These are phyloP conservation scores for Bos indicus DNA, from an alignment of 2,113 vertebrate species.

Conservation along the genomic window DNA sequence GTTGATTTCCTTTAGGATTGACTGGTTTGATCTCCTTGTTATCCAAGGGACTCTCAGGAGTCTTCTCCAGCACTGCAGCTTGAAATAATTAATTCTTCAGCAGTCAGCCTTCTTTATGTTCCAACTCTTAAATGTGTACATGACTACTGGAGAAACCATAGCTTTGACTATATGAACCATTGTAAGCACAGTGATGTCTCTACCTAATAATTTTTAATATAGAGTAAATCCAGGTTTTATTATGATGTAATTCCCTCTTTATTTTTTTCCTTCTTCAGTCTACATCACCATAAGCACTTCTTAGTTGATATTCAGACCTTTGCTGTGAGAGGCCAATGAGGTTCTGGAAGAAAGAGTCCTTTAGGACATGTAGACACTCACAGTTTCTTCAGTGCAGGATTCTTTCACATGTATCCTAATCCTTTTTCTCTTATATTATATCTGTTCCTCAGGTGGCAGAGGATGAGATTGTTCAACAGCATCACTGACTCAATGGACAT, in stretches of 20 bases:
- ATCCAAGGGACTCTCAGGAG: neutral
- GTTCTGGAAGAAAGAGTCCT: neutral
- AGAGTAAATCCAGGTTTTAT: neutral
- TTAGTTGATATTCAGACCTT: neutral
- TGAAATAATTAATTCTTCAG: neutral
- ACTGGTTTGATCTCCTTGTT: neutral
- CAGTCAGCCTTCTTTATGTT: neutral
- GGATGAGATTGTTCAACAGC: neutral
- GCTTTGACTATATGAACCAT: neutral
- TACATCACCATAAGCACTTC: neutral
- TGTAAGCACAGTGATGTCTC: neutral
- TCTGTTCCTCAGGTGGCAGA: neutral
- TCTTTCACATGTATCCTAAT: neutral
- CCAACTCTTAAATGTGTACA: neutral
- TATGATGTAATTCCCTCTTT: neutral
- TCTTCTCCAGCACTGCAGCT: neutral
- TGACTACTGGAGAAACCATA: neutral
- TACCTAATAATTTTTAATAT: neutral
- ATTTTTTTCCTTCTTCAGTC: neutral
- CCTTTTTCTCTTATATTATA: neutral
- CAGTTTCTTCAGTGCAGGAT: neutral
- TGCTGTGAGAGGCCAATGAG: fast-evolving
- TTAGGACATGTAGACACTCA: neutral
- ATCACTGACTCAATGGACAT: neutral
- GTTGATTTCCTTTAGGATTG: neutral